These are phyloP conservation scores for Cryptomyrus ogoouensis DNA, from an alignment of 2,113 vertebrate species.

Conservation along the genomic window DNA sequence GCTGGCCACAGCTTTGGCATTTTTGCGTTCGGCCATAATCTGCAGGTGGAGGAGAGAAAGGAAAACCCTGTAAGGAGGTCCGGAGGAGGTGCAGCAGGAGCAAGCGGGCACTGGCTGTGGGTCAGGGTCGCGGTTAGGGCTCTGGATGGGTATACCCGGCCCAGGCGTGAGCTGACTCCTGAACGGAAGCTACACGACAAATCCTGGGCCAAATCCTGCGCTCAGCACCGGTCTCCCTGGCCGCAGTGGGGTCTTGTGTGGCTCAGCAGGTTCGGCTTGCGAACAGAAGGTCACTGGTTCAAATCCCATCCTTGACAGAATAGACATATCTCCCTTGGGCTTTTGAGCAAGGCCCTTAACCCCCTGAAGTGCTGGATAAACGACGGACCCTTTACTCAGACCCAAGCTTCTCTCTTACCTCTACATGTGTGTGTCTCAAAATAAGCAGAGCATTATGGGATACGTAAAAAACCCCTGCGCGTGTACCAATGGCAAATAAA, in stretches of 20 bases:
- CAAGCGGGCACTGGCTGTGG: not conserved
- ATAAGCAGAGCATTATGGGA: not conserved
- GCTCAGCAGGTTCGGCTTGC: not conserved
- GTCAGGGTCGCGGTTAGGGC: not conserved
- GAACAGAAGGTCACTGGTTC: not conserved
- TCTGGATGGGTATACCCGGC: not conserved
- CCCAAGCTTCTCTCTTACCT: not conserved
- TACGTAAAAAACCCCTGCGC: not conserved
- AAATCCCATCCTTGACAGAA: not conserved
- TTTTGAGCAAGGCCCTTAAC: not conserved
- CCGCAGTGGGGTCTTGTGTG: not conserved
- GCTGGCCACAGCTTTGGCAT: slow-evolving; percentile 83
- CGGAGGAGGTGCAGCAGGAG: not conserved
- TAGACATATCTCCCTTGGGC: not conserved
- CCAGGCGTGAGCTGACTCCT: not conserved
- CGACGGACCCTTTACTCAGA: not conserved
- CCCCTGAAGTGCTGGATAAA: not conserved
- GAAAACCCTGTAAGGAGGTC: slow-evolving; percentile 6
- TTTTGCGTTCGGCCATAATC: slow-evolving; percentile 98
- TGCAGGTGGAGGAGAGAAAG: slow-evolving; percentile 39
- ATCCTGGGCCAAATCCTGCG: not conserved
- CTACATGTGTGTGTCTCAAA: not conserved
- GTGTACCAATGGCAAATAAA: not conserved
- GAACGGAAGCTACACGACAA: not conserved
- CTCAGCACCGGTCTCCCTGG: not conserved